phyloP scores from a whole-genome alignment of 2,888 invertebrate genomes.

The Ceraclea dissimilis region DNA sequence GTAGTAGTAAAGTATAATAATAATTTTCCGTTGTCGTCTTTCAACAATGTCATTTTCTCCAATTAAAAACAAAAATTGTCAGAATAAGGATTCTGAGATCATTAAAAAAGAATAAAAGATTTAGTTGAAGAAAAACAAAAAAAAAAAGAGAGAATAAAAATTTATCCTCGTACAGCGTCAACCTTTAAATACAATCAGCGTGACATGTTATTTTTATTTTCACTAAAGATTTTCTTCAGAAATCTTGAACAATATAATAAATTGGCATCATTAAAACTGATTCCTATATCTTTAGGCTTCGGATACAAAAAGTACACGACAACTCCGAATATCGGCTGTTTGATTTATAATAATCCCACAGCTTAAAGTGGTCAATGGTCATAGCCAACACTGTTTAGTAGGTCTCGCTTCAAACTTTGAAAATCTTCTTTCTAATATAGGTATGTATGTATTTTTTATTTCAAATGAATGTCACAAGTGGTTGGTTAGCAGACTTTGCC shows the following conservation, averaged over 20 bases:
- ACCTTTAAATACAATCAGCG: conserved; percentile 7
- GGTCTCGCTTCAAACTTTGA: too few relatives aligned
- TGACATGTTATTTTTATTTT: conserved; percentile 19
- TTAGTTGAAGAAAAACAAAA: conserved; percentile 12
- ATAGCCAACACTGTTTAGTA: too few relatives aligned
- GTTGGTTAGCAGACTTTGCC: too few relatives aligned
- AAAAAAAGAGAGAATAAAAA: conserved; percentile 4
- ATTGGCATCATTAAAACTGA: conserved; percentile 24
- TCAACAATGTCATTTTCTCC: background rate
- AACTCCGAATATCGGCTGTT: background rate
- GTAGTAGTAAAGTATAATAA: too few relatives aligned
- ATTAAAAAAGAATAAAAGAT: background rate
- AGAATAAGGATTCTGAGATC: background rate
- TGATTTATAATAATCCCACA: too few relatives aligned
- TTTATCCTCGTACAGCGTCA: conserved; percentile 2
- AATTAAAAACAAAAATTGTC: background rate
- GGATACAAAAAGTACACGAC: background rate
- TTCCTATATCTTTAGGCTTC: conserved; percentile 1
- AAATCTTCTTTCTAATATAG: too few relatives aligned
- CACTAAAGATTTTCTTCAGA: conserved; percentile 8
- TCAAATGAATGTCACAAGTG: too few relatives aligned
- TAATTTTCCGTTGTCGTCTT: too few relatives aligned
- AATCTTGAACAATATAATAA: conserved; percentile 6
- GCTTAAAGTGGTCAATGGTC: too few relatives aligned
- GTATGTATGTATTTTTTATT: too few relatives aligned